Conservation (phyloP, 2,888 invertebrate species). For the Chironomus riparius region DNA sequence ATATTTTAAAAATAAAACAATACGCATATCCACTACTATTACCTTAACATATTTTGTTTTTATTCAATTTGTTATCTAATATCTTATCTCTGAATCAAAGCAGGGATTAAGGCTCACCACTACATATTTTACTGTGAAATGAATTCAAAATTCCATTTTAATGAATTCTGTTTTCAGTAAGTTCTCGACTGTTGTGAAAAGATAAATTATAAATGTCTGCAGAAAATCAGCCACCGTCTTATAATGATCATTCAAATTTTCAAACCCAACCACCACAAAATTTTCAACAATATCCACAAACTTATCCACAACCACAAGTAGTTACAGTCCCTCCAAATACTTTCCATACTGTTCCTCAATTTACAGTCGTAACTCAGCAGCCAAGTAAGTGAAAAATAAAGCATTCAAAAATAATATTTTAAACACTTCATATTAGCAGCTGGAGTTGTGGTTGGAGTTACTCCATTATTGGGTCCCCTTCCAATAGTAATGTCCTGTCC, state of each 20-base stretch:
- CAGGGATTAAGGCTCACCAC: not conserved
- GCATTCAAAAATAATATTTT: conserved; percentile 25
- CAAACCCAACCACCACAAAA: not conserved
- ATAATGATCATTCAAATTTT: not conserved
- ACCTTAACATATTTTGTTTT: not conserved
- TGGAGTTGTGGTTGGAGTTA: conserved; percentile 27
- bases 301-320: not conserved
- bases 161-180: not conserved
- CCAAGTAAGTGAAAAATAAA: not conserved
- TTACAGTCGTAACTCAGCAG: conserved; percentile 27
- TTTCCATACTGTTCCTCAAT: conserved; percentile 14
- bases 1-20: not conserved
- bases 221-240: not conserved
- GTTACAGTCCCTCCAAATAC: not conserved
- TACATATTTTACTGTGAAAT: not conserved
- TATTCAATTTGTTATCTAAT: not conserved
- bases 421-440: not conserved
- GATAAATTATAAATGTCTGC: not conserved
- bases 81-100: not conserved
- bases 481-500: conserved; percentile 42
- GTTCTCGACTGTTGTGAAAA: not conserved
- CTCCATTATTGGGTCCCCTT: conserved; percentile 36
- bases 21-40: not conserved
- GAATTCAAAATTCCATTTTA: not conserved
- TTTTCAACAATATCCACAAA: not conserved